Percentiles rank a stretch among this genome's conserved stretches.
Evolutionary conservation across 2,797 vertebrate genomes (phyloP).

Genomic region (Sitta carolinensis): DNA sequence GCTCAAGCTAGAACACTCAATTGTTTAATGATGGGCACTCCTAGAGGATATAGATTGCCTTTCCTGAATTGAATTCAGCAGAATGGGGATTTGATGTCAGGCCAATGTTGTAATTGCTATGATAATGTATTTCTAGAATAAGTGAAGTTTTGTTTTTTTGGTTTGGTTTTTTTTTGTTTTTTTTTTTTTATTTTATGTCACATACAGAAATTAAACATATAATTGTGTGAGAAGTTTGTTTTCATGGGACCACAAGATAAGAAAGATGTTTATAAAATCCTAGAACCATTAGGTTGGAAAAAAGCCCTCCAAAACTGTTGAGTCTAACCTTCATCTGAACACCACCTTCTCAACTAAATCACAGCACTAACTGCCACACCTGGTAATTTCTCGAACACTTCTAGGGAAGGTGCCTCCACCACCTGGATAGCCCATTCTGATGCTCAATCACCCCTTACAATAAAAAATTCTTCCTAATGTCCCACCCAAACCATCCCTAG

Average conservation of each 20-base stretch:
- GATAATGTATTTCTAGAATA: not conserved
- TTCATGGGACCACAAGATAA: not conserved
- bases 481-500: not conserved
- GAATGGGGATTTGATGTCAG: conserved; percentile 3
- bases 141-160: not conserved
- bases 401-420: no score
- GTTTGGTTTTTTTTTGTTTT: not conserved
- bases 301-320: not conserved
- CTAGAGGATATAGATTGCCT: not conserved
- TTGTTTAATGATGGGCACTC: not conserved
- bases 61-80: not conserved
- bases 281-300: not conserved
- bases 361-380: not conserved
- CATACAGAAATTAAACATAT: not conserved
- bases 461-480: not conserved
- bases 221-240: not conserved
- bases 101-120: not conserved
- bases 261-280: not conserved
- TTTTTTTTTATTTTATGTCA: not conserved
- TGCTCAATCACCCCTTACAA: not conserved
- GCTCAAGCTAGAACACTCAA: not conserved
- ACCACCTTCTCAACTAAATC: not conserved
- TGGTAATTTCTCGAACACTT: not conserved
- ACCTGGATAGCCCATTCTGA: not conserved
- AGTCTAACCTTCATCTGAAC: not conserved